Percentiles rank a stretch among this genome's conserved stretches.
phyloP scores from a whole-genome alignment of 2,888 invertebrate species.

The Oithona nana region DNA sequence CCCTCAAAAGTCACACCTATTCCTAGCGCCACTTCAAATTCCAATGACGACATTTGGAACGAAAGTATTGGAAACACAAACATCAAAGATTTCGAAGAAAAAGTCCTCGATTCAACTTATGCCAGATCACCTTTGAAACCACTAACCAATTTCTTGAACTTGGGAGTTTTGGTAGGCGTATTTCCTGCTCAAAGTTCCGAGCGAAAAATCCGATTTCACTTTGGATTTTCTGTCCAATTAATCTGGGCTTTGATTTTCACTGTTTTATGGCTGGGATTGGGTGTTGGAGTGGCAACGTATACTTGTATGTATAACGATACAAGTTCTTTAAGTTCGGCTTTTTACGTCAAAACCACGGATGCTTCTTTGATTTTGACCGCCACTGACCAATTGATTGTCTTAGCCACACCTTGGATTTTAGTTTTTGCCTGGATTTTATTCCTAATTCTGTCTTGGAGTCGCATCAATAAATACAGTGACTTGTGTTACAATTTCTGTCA shows the following conservation, averaged over 20 bases:
- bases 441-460: background rate
- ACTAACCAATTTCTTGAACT: background rate
- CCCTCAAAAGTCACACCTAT: no score
- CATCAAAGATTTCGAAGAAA: background rate
- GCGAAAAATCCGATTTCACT: background rate
- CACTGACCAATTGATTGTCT: background rate
- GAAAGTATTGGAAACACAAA: background rate
- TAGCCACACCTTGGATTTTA: background rate
- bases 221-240: background rate
- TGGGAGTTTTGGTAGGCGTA: background rate
- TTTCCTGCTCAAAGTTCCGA: background rate
- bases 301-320: background rate
- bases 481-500: background rate
- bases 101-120: background rate
- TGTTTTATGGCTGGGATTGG: background rate
- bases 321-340: background rate
- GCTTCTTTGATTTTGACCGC: background rate
- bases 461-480: background rate
- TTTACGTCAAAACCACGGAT: background rate
- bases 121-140: background rate
- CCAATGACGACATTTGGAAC: background rate
- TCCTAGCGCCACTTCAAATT: no score
- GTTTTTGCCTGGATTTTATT: background rate
- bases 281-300: background rate
- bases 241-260: background rate